These are phyloP conservation scores for Agrypnus murinus DNA, from an alignment of 2,888 invertebrate genomes.

Conservation along the genomic window DNA sequence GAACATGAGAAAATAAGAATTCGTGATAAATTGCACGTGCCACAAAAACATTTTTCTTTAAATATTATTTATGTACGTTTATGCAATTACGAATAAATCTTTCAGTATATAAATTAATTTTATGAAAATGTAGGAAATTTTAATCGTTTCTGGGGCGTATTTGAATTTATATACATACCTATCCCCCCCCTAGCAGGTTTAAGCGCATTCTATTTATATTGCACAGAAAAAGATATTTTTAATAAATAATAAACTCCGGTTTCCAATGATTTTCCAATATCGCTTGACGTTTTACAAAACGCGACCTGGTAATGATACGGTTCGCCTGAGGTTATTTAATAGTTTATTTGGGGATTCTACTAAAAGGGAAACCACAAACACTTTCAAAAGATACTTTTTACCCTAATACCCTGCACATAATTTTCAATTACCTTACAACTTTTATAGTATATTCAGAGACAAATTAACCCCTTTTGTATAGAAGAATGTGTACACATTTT, in stretches of 20 bases:
- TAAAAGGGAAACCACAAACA: not conserved
- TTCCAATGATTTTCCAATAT: constrained; percentile 40
- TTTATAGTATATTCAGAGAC: no score
- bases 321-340: constrained; percentile 29
- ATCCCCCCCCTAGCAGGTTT: not conserved
- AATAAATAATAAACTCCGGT: constrained; percentile 29
- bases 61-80: constrained; percentile 33
- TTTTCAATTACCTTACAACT: no score
- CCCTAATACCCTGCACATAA: no score
- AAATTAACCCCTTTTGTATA: no score
- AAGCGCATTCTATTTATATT: constrained; percentile 17
- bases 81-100: constrained; percentile 34
- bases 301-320: constrained; percentile 33
- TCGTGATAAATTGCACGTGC: constrained; percentile 48
- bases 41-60: constrained; percentile 33
- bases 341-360: constrained; percentile 15
- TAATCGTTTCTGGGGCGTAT: constrained; percentile 28
- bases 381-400: no score
- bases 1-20: constrained; percentile 48
- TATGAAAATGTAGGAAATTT: constrained; percentile 9
- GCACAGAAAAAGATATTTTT: constrained; percentile 32
- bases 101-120: constrained; percentile 33
- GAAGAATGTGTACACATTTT: no score
- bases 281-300: constrained; percentile 32
- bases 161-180: constrained; percentile 30